Evolutionary conservation across 2,113 vertebrate species (phyloP).

Genomic region (Podiceps cristatus): DNA sequence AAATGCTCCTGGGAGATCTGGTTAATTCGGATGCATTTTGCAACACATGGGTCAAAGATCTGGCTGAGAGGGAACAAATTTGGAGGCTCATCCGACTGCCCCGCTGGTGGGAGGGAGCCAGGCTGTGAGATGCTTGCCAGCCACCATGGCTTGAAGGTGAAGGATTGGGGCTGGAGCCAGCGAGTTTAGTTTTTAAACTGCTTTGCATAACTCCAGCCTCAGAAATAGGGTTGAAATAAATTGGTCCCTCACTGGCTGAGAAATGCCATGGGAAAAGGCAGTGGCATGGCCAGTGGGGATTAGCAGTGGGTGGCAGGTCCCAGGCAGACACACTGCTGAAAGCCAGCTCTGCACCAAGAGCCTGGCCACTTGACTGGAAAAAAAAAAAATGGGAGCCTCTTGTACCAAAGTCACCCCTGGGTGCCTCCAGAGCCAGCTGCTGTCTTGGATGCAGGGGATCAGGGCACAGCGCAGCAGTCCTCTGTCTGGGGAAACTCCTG

Average conservation of each 20-base stretch:
- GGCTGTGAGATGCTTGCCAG: background rate
- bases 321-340: background rate
- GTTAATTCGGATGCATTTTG: background rate
- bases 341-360: accelerated
- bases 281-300: background rate
- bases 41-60: background rate
- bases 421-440: background rate
- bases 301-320: background rate
- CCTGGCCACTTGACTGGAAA: background rate
- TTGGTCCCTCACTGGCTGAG: background rate
- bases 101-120: background rate
- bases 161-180: background rate
- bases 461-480: accelerated
- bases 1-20: background rate
- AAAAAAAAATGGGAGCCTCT: background rate
- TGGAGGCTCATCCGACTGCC: background rate
- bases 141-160: background rate
- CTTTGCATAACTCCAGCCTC: background rate
- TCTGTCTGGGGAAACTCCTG: background rate
- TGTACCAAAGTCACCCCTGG: background rate
- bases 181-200: background rate
- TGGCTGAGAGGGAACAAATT: background rate
- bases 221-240: background rate
- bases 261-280: background rate
- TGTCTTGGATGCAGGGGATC: accelerated